These are phyloP conservation scores for Albula glossodonta DNA, from an alignment of 2,113 vertebrate genomes.

Conservation along the genomic window DNA sequence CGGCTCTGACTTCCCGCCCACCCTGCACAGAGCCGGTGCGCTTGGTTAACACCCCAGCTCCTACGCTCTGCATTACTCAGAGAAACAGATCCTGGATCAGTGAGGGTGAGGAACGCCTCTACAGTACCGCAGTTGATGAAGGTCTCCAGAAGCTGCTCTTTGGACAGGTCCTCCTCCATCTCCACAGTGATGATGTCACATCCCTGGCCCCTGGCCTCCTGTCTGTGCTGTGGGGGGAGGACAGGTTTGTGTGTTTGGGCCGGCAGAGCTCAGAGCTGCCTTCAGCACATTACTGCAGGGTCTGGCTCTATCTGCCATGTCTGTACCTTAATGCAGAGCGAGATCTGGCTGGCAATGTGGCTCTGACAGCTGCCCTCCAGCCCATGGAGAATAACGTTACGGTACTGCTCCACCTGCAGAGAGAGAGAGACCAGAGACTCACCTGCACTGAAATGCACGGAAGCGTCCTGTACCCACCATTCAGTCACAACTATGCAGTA, in stretches of 20 bases:
- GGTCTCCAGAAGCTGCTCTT: slow-evolving; percentile 85
- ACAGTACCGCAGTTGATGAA: slow-evolving; percentile 82
- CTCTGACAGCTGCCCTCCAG: slow-evolving; percentile 93
- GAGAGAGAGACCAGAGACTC: not conserved
- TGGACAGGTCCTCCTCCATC: slow-evolving; percentile 82
- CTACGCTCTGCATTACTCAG: not conserved
- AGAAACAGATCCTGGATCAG: not conserved
- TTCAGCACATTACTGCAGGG: not conserved
- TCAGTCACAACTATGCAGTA: not conserved
- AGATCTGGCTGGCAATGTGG: slow-evolving; percentile 80
- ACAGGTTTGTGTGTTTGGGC: slow-evolving; percentile 11
- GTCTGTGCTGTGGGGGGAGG: slow-evolving; percentile 74
- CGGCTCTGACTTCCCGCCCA: not conserved
- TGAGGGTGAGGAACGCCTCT: slow-evolving; percentile 41
- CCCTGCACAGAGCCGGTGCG: too few species aligned
- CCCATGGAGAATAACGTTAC: slow-evolving; percentile 89
- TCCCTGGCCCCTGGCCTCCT: slow-evolving; percentile 74
- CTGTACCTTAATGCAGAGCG: slow-evolving; percentile 82
- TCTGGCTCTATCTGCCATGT: not conserved
- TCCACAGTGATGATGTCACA: slow-evolving; percentile 87
- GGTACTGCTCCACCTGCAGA: slow-evolving; percentile 88
- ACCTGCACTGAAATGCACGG: not conserved
- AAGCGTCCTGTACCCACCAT: not conserved
- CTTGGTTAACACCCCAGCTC: not conserved
- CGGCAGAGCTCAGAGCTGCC: not conserved